A percentile compares a stretch with the other conserved stretches of the same genome.
These are phyloP conservation scores for Bagarius yarrelli DNA, from an alignment of 2,113 vertebrate species.

Conservation along the genomic window DNA sequence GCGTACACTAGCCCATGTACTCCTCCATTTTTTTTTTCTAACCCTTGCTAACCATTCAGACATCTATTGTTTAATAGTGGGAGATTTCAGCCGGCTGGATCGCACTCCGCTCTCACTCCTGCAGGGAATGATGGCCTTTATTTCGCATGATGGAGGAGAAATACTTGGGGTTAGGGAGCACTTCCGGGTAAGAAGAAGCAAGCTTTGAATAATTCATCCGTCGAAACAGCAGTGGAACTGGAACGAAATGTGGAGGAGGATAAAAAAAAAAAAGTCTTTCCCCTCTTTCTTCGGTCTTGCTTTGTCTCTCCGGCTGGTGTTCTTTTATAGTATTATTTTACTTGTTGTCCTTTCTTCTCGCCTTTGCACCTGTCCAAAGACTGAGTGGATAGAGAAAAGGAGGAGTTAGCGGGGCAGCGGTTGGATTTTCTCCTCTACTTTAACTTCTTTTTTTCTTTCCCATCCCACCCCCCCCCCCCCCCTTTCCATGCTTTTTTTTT, in stretches of 20 bases:
- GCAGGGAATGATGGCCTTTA: conserved; percentile 80
- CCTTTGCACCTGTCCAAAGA: conserved; percentile 27
- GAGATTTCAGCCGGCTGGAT: conserved; percentile 73
- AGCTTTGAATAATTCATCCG: conserved; percentile 55
- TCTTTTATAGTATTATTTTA: conserved; percentile 18
- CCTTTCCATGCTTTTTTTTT: not conserved
- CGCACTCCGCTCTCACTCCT: conserved; percentile 74
- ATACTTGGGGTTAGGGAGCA: conserved; percentile 48
- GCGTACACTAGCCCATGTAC: conserved; percentile 79
- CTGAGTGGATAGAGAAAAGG: not conserved
- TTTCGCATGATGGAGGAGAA: conserved; percentile 74
- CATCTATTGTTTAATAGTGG: conserved; percentile 78
- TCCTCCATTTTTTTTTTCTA: conserved; percentile 58
- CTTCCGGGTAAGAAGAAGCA: not conserved
- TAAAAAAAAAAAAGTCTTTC: conserved; percentile 66
- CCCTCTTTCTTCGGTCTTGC: conserved; percentile 58
- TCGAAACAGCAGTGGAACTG: conserved; percentile 83
- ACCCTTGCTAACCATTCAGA: conserved; percentile 76
- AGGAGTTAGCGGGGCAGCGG: not conserved
- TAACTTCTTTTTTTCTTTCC: conserved; percentile 61
- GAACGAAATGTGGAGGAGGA: conserved; percentile 64
- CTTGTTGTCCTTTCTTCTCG: not conserved
- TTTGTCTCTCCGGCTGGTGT: not conserved
- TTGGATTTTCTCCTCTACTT: conserved; percentile 18
- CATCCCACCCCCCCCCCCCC: conserved; percentile 16